Base-by-base conservation (phyloP, 2,888 invertebrate genomes). In the Synanthedon vespiformis region DNA sequence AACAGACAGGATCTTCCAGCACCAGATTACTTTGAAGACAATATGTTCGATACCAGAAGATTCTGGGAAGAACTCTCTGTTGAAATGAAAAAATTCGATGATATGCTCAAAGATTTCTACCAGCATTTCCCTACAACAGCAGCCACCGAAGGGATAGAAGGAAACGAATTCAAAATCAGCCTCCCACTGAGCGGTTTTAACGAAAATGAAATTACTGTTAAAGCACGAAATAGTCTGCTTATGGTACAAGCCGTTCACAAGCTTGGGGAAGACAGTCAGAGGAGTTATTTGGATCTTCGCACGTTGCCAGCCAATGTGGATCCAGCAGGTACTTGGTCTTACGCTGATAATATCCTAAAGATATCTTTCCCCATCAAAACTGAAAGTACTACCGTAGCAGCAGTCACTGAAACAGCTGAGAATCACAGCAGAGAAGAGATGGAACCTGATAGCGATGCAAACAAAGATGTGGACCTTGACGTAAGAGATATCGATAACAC, bases 391-490 rank as follows among this genome's bases (percentile, higher is more conserved):
- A 53, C 57, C 0, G 57, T 58, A 0, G 60, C 57, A 2, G 52
- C 57, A 3, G 49, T 51, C 0, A 60, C 68, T 1, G 51, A 56
- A 4, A 53, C 52, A 0, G 67, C 68, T 0, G 60, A 63, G 12
- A 16, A 48, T 16, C 48, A 10, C 4, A 74, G 73, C 40, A 70
- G 78, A 0, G 83, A 83, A 55, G 80, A 77, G 14, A 61, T 79
- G 52, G 76, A 70, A 2, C 58, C 53, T 0, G 49, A 51, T 16
- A 16, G 22, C 48, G 44, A 1, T 13, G n/a, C 14, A 13, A 68
- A 80, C 40, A 74, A 62, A 3, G 77, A 80, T 52, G 62, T 77
- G 0, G 81, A 74, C 2, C 13, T 68, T 1, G 58, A 53, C 3
- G 1, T 59, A 63, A 16, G 48, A 48, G 44, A 44, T 44, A 4